A percentile compares a stretch with the other conserved stretches of the same genome.
Conservation (phyloP, 2,113 vertebrate genomes). For the Catharus fuscescens region DNA sequence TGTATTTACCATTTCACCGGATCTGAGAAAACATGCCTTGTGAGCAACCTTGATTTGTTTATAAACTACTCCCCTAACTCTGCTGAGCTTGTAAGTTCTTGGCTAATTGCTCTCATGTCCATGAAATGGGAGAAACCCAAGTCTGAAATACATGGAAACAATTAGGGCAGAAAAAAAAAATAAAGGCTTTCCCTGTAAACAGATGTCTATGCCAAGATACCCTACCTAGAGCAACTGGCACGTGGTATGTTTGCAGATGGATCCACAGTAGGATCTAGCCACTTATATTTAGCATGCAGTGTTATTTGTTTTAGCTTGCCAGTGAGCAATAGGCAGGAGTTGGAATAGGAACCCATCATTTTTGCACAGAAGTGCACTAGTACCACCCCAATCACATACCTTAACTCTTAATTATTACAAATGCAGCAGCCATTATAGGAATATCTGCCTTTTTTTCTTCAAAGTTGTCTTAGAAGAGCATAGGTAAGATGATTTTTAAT, state of each 20-base stretch:
- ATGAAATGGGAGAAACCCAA: slow-evolving; percentile 59
- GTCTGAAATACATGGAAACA: slow-evolving; percentile 59
- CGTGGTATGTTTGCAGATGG: slow-evolving; percentile 55
- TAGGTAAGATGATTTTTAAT: background rate
- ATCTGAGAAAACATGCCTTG: slow-evolving; percentile 38
- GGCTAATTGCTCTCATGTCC: slow-evolving; percentile 62
- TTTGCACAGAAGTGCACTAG: background rate
- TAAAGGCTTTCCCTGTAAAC: slow-evolving; percentile 49
- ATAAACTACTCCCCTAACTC: slow-evolving; percentile 53
- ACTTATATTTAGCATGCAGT: slow-evolving; percentile 56
- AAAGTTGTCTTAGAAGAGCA: background rate
- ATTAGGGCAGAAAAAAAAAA: slow-evolving; percentile 24
- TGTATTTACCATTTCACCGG: slow-evolving; percentile 45
- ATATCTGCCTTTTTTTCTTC: background rate
- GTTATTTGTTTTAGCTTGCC: slow-evolving; percentile 42
- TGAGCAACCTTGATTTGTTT: slow-evolving; percentile 64
- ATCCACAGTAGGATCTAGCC: slow-evolving; percentile 62
- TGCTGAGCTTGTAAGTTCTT: slow-evolving; percentile 65
- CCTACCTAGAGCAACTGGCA: slow-evolving; percentile 62
- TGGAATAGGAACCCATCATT: background rate
- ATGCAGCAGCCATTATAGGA: background rate
- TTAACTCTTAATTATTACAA: background rate
- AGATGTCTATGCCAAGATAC: slow-evolving; percentile 53
- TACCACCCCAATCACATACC: background rate
- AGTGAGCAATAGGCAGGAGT: background rate